Evolutionary conservation across 2,888 invertebrate species (phyloP).

Genomic region (Nebria salina): DNA sequence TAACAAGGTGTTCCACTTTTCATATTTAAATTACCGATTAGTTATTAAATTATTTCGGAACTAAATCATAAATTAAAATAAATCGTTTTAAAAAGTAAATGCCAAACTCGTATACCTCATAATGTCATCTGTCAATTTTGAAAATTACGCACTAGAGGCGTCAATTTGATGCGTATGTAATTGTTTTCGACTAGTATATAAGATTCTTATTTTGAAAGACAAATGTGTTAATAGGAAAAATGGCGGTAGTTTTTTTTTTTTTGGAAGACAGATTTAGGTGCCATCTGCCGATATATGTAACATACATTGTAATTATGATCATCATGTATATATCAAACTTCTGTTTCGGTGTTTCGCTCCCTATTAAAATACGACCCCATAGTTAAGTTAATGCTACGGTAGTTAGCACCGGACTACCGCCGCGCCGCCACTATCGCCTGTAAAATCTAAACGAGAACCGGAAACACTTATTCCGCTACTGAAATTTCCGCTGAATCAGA

Average conservation of each 20-base stretch:
- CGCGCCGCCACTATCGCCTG: constrained; percentile 32
- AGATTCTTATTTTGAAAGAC: too few relatives aligned
- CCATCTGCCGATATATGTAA: not conserved
- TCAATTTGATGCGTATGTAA: too few relatives aligned
- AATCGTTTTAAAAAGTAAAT: not conserved
- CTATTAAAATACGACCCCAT: constrained; percentile 11
- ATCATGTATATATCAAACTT: constrained; percentile 9
- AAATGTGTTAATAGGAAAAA: too few relatives aligned
- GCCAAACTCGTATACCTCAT: too few relatives aligned
- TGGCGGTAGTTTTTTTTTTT: not conserved
- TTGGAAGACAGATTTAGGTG: not conserved
- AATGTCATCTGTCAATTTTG: too few relatives aligned
- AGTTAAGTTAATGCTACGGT: constrained; percentile 34
- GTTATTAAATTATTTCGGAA: not conserved
- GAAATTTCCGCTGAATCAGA: constrained; percentile 15
- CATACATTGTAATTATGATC: not conserved
- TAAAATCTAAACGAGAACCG: constrained; percentile 44
- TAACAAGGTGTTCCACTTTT: not conserved
- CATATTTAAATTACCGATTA: not conserved
- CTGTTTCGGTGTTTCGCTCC: not conserved
- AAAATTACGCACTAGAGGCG: too few relatives aligned
- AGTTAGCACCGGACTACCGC: constrained; percentile 22
- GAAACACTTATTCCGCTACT: constrained; percentile 37
- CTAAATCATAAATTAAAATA: not conserved
- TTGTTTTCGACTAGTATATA: too few relatives aligned